Percentiles rank a stretch among this genome's conserved stretches.
These are phyloP conservation scores for Drosophila punjabiensis DNA, from an alignment of 1,140 invertebrate species.

Conservation along the genomic window DNA sequence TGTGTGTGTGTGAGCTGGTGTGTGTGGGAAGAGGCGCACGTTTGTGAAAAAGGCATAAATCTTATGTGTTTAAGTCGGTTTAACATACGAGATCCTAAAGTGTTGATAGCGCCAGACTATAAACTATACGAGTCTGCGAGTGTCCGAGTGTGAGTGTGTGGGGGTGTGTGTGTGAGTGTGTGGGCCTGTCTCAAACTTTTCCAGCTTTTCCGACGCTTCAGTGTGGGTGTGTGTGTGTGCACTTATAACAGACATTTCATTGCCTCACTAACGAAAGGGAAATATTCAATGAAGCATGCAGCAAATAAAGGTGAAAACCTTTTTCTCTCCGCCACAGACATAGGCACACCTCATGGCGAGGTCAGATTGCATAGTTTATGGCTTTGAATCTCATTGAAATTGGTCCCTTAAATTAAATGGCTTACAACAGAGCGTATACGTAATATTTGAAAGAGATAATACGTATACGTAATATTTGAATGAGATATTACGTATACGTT, in stretches of 20 bases:
- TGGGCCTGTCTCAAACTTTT: constrained; percentile 31
- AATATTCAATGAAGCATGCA: constrained; percentile 70
- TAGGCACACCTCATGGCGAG: constrained; percentile 33
- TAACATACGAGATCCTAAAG: constrained; percentile 71
- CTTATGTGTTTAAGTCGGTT: constrained; percentile 69
- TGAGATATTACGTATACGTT: not conserved
- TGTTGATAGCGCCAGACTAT: constrained; percentile 70
- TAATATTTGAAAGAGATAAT: not conserved
- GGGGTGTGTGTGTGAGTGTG: constrained; percentile 16
- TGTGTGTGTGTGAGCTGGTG: constrained; percentile 4
- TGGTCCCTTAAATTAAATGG: not conserved
- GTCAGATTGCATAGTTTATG: constrained; percentile 15
- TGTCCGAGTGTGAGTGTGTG: constrained; percentile 24
- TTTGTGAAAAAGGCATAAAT: constrained; percentile 65
- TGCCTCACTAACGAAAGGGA: constrained; percentile 70
- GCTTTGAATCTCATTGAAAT: not conserved
- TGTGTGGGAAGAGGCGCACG: constrained; percentile 33
- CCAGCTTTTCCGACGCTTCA: constrained; percentile 2
- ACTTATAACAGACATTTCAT: constrained; percentile 70
- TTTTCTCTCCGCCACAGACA: constrained; percentile 42
- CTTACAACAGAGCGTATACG: not conserved
- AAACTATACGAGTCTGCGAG: constrained; percentile 52
- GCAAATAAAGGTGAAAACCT: constrained; percentile 71
- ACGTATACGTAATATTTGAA: not conserved
- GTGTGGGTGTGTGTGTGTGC: constrained; percentile 39